Conservation (phyloP, 64 coral and sea anemone species). For the Astreopora myriophthalma region DNA sequence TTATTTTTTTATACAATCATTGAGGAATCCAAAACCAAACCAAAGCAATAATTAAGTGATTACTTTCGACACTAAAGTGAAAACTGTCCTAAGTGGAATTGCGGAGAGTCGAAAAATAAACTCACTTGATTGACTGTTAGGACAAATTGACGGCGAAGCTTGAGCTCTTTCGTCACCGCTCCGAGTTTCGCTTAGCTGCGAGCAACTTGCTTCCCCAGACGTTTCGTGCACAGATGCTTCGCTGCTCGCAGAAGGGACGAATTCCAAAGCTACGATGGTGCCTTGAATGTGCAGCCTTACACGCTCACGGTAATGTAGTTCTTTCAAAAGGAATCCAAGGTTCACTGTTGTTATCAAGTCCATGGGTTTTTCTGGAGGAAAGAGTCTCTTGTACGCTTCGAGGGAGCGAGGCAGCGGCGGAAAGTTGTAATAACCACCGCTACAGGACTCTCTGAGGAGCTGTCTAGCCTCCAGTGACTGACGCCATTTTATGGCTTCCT, state of each 20-base stretch:
- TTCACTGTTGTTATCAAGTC: slow-evolving; percentile 67
- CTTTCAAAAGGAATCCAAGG: slow-evolving; percentile 43
- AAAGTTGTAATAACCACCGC: slow-evolving; percentile 53
- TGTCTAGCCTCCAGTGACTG: slow-evolving; percentile 64
- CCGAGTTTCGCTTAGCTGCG: slow-evolving; percentile 2
- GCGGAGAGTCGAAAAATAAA: too few species aligned
- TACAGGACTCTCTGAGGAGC: slow-evolving; percentile 26
- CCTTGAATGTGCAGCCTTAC: slow-evolving; percentile 57
- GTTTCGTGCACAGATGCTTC: not conserved
- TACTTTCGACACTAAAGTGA: too few species aligned
- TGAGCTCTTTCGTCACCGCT: not conserved
- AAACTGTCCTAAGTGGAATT: too few species aligned
- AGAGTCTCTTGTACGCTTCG: slow-evolving; percentile 27
- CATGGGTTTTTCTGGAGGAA: slow-evolving; percentile 33
- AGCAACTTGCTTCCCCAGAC: not conserved
- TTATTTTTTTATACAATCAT: too few species aligned
- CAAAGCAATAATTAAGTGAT: too few species aligned
- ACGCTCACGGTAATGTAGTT: slow-evolving; percentile 55
- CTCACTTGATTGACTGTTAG: not conserved
- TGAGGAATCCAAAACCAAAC: too few species aligned
- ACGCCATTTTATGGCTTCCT: slow-evolving; percentile 38
- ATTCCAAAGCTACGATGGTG: slow-evolving; percentile 72
- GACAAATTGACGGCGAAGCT: not conserved
- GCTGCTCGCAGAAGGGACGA: slow-evolving; percentile 20
- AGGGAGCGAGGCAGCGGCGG: slow-evolving; percentile 52